Conservation (phyloP, 2,113 vertebrate genomes). For the Notarius quadriscutis region DNA sequence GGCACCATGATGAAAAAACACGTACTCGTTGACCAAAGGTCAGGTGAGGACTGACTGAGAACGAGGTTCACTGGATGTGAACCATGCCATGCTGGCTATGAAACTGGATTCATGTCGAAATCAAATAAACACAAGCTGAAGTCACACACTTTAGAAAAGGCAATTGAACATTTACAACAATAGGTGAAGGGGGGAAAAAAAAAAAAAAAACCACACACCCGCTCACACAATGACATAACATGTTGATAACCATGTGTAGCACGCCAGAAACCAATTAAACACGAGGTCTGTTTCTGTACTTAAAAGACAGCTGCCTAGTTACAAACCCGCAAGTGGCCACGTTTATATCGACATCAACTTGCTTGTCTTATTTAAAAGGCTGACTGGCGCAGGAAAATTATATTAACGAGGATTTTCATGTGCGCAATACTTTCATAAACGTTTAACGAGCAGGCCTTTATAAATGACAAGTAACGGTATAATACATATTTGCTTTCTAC, state of each 20-base stretch:
- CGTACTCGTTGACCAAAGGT: neutral
- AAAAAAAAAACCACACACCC: neutral
- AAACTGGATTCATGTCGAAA: slow-evolving; percentile 6
- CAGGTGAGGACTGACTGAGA: slow-evolving; percentile 15
- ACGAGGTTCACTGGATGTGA: slow-evolving; percentile 12
- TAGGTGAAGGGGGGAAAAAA: neutral
- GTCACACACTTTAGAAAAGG: slow-evolving; percentile 31
- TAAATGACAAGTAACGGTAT: neutral
- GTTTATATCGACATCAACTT: neutral
- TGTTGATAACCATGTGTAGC: slow-evolving; percentile 44
- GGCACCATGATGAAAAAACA: neutral
- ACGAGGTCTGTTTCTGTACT: slow-evolving; percentile 5
- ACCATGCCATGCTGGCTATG: neutral
- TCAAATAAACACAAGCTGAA: slow-evolving; percentile 46
- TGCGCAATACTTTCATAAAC: neutral
- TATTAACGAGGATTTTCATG: neutral
- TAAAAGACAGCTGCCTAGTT: neutral
- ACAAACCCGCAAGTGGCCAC: neutral
- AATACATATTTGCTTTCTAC: neutral
- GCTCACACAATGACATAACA: slow-evolving; percentile 28
- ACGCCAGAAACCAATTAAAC: slow-evolving; percentile 7
- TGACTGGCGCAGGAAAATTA: neutral
- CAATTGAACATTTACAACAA: slow-evolving; percentile 3
- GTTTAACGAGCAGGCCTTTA: neutral
- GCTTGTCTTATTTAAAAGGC: neutral